Evolutionary conservation across 37 sponge, comb jelly and placozoan genomes (phyloP).

Genomic region (Geodia barretti): DNA sequence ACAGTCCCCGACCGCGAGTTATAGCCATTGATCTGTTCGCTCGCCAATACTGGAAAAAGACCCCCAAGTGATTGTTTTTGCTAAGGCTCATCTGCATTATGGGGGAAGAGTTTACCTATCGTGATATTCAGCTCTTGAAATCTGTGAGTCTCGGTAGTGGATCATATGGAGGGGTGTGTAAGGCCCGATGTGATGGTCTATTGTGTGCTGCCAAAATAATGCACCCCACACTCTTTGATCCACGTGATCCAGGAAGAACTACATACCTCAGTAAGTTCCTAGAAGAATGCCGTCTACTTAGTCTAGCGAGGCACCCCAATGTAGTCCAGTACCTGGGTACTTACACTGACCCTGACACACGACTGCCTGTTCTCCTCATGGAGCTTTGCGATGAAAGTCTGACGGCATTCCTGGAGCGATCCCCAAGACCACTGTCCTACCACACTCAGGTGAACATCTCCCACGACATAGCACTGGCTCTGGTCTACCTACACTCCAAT

Average conservation of each 20-base stretch:
- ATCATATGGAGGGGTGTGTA: slow-evolving; percentile 21
- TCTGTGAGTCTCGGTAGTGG: slow-evolving; percentile 20
- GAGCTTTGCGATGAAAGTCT: slow-evolving; percentile 60
- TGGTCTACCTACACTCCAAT: slow-evolving; percentile 39
- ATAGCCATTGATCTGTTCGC: too few species aligned
- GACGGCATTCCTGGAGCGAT: slow-evolving; percentile 28
- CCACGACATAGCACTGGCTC: slow-evolving; percentile 20
- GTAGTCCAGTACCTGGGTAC: slow-evolving; percentile 42
- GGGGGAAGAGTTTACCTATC: too few species aligned
- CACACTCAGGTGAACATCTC: slow-evolving; percentile 19
- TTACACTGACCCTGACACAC: neutral
- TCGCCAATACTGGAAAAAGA: too few species aligned
- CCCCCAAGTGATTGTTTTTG: too few species aligned
- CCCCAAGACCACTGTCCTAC: neutral
- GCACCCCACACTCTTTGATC: neutral
- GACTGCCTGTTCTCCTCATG: slow-evolving; percentile 30
- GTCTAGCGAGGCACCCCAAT: slow-evolving; percentile 31
- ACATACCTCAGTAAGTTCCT: slow-evolving; percentile 1
- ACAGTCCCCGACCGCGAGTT: too few species aligned
- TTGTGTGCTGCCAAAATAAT: slow-evolving; percentile 37
- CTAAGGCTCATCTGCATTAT: too few species aligned
- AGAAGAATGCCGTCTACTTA: slow-evolving; percentile 32
- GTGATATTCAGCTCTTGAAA: too few species aligned
- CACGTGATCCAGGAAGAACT: neutral
- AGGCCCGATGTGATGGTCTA: slow-evolving; percentile 23